A percentile compares a stretch with the other conserved stretches of the same genome.
phyloP scores from a whole-genome alignment of 2,888 invertebrate species.

The Tipula helvola region DNA sequence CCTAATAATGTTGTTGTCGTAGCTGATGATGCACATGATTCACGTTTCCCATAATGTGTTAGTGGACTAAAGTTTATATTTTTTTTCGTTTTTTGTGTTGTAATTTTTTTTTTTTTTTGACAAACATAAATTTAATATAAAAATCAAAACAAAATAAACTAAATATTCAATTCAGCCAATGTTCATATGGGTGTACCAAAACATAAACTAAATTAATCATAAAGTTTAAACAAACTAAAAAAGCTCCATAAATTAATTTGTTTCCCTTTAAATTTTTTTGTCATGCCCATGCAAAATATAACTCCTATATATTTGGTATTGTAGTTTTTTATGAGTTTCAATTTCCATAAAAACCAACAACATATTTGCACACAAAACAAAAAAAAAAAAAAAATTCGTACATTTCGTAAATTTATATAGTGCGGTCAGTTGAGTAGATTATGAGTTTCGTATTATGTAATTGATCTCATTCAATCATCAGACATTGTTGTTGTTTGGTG shows the following conservation, averaged over 20 bases:
- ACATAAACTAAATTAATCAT: background rate
- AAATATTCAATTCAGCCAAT: background rate
- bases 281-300: background rate
- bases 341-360: background rate
- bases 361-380: background rate
- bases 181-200: background rate
- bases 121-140: background rate
- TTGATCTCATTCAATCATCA: background rate
- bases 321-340: background rate
- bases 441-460: background rate
- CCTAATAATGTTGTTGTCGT: conserved; percentile 64
- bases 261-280: background rate
- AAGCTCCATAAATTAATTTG: background rate
- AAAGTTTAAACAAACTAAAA: background rate
- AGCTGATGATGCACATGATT: conserved; percentile 66
- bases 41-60: conserved; percentile 54
- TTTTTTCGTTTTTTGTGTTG: conserved; percentile 4
- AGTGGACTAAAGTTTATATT: conserved; percentile 51
- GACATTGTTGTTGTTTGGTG: background rate
- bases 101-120: background rate
- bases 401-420: background rate
- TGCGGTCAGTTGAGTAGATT: background rate
- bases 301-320: too few species aligned
- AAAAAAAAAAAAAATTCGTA: background rate
- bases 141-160: background rate